Evolutionary conservation across 2,888 invertebrate genomes (phyloP), one percentile per base, ranked within the genome.

Genomic region (Acleris sparsana): DNA sequence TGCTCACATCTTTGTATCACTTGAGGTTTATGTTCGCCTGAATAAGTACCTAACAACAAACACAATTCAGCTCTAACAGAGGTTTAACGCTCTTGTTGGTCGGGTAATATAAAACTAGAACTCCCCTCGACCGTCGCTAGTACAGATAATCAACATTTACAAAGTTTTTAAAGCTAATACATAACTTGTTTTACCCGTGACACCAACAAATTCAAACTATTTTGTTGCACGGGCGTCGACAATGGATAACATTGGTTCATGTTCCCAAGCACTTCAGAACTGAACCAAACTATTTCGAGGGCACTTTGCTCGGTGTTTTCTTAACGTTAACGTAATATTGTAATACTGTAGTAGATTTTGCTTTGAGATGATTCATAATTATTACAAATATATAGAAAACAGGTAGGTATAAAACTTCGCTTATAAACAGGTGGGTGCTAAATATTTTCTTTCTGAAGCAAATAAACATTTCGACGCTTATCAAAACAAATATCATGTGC

Each of bases 311-410:
- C 70, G 73, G 67, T 71, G 75, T 75, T 75, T 79, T 79, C 79
- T 85, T 78, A 80, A 81, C 86, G 82, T 87, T 84, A 85, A 84
- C 80, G 81, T 80, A 86, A 88, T 88, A 87, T 83, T 77, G 73
- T 78, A 75, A 83, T 17, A 46, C n/a, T 46, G 3, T n/a, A n/a
- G n/a, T 17, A n/a, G 17, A 46, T 17, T 17, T 5, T 46, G 13
- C 39, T 13, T 11, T 0, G 11, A 11, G 33, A 33, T 33, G 11
- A 33, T 33, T 13, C 13, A 13, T 39, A 11, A 39, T 13, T 39
- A 39, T 13, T 13, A 39, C 11, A 39, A 2, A 39, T 13, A 13
- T 39, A 4, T 39, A 13, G 13, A n/a, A n/a, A n/a, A n/a, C n/a
- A n/a, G n/a, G n/a, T n/a, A n/a, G n/a, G n/a, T n/a, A n/a, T n/a